phyloP scores from a whole-genome alignment of 2,113 vertebrate genomes.

The Recurvirostra avosetta region DNA sequence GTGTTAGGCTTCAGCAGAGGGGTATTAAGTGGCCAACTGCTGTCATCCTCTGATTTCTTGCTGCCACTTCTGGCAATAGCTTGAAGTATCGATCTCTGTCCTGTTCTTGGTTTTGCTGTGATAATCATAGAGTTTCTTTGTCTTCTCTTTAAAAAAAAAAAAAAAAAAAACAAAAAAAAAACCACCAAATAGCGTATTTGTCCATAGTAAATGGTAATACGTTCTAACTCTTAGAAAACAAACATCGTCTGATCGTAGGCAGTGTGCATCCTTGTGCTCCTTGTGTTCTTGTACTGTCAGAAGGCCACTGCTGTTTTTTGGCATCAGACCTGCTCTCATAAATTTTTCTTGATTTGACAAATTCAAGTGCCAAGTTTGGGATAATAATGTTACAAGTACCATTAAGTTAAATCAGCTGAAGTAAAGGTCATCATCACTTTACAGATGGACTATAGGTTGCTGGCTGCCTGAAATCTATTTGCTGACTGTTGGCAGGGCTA shows the following conservation, averaged over 20 bases:
- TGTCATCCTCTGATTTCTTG: not conserved
- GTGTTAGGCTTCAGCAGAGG: not conserved
- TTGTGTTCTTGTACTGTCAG: not conserved
- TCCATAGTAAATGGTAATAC: not conserved
- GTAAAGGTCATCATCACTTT: not conserved
- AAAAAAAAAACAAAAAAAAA: not conserved
- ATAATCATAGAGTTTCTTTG: not conserved
- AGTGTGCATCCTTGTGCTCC: not conserved
- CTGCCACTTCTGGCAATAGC: not conserved
- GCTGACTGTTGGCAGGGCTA: not conserved
- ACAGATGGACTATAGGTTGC: not conserved
- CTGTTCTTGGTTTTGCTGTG: not conserved
- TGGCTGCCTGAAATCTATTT: rapidly evolving
- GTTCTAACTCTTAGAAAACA: not conserved
- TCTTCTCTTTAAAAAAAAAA: not conserved
- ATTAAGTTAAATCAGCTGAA: not conserved
- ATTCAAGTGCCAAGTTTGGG: not conserved
- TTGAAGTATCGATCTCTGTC: not conserved
- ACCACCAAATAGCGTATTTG: not conserved
- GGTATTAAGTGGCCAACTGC: not conserved
- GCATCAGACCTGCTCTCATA: not conserved
- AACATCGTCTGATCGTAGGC: not conserved
- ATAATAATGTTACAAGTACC: not conserved
- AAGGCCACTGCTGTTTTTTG: not conserved
- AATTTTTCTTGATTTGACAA: not conserved